phyloP scores from a whole-genome alignment of 2,113 vertebrate genomes.

The Natator depressus region DNA sequence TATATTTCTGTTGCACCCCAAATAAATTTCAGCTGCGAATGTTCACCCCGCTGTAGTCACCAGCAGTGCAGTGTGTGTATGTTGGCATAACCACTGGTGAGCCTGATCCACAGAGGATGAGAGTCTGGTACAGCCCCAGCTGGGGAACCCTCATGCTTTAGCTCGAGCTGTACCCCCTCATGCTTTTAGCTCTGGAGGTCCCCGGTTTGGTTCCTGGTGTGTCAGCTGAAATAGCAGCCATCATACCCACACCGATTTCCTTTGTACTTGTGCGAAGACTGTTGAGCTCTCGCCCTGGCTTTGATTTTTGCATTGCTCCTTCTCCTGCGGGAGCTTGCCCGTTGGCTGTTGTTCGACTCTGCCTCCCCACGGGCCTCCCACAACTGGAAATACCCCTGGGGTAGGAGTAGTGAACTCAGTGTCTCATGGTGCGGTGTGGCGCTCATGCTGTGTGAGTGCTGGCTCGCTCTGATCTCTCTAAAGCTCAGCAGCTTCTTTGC shows the following conservation, averaged over 20 bases:
- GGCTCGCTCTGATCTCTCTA: background rate
- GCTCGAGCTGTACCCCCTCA: background rate
- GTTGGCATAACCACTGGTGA: no score
- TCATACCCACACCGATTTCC: background rate
- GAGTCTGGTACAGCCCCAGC: no score
- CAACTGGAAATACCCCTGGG: background rate
- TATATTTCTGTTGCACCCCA: background rate
- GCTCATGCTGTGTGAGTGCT: background rate
- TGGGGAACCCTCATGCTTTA: background rate
- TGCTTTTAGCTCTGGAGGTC: no score
- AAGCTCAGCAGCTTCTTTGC: background rate
- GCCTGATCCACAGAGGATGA: background rate
- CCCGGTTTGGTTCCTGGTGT: background rate
- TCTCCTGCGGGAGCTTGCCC: background rate
- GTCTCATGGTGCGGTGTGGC: background rate
- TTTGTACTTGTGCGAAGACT: background rate
- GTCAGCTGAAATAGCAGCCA: background rate
- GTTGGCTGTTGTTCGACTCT: background rate
- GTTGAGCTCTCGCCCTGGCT: no score
- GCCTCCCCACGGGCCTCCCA: background rate
- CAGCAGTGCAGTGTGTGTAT: no score
- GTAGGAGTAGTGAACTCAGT: background rate
- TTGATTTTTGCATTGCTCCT: background rate
- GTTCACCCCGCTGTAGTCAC: background rate
- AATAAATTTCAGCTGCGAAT: background rate